Percentiles rank a stretch among this genome's conserved stretches.
These are phyloP conservation scores for Parazoanthus darwini DNA, from an alignment of 92 coral and sea anemone species.

Conservation along the genomic window DNA sequence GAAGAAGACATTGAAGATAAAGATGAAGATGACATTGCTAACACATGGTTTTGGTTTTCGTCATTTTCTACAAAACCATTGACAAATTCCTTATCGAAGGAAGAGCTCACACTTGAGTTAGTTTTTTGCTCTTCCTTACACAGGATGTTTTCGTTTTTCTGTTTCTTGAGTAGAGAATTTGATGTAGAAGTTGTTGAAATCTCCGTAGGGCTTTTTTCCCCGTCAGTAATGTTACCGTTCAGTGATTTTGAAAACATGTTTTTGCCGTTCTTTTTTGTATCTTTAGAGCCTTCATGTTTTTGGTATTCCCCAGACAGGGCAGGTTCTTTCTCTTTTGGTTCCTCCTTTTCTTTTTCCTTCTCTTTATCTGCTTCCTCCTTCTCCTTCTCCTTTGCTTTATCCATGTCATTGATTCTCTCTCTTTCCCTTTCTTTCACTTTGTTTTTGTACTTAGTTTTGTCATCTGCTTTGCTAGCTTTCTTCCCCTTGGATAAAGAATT, in stretches of 20 bases:
- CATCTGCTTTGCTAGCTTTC: slow-evolving; percentile 22
- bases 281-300: slow-evolving; percentile 5
- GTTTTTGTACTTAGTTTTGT: slow-evolving; percentile 21
- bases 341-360: not conserved
- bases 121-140: slow-evolving; percentile 11
- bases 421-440: slow-evolving; percentile 34
- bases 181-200: not conserved
- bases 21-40: slow-evolving; percentile 45
- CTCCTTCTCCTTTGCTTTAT: slow-evolving; percentile 25
- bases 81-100: slow-evolving; percentile 31
- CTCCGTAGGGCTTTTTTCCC: not conserved
- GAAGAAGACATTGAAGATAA: slow-evolving; percentile 44
- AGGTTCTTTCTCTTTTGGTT: slow-evolving; percentile 5
- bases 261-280: slow-evolving; percentile 9
- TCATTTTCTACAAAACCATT: slow-evolving; percentile 24
- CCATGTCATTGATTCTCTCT: slow-evolving; percentile 1
- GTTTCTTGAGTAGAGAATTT: slow-evolving; percentile 23
- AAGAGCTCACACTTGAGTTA: slow-evolving; percentile 6
- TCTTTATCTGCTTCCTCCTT: slow-evolving; percentile 9
- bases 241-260: slow-evolving; percentile 5
- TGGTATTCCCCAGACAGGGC: not conserved
- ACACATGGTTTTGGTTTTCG: slow-evolving; percentile 30
- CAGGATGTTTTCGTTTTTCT: slow-evolving; percentile 1
- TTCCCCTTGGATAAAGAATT: slow-evolving; percentile 23
- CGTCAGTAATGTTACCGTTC: not conserved